phyloP scores from a whole-genome alignment of 30 jellyfish, hydroid and myxozoan species.

The Morbakka virulenta region DNA sequence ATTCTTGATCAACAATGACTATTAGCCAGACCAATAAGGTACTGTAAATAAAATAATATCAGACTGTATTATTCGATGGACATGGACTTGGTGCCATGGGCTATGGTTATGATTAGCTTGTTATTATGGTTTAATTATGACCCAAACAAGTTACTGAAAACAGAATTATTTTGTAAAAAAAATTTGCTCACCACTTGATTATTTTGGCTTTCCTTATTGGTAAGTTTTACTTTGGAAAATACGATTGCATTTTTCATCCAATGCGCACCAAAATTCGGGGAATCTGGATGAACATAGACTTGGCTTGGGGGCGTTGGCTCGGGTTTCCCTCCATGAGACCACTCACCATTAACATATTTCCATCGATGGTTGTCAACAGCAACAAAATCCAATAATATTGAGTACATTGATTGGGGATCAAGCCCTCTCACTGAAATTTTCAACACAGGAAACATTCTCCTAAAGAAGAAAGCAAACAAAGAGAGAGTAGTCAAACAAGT shows the following conservation, averaged over 20 bases:
- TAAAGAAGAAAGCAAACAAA: conserved; percentile 1
- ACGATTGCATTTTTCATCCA: conserved; percentile 98
- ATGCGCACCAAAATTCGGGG: conserved; percentile 97
- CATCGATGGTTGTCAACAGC: conserved; percentile 96
- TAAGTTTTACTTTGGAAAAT: conserved; percentile 90
- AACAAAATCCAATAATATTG: conserved; percentile 83
- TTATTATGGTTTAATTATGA: too few relatives aligned
- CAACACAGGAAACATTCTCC: conserved; percentile 99
- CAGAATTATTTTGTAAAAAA: too few relatives aligned
- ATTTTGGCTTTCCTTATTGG: conserved; percentile 93
- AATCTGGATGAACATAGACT: conserved; percentile 96
- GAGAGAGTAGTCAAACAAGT: not conserved
- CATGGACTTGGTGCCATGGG: too few relatives aligned
- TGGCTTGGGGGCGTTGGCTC: conserved; percentile 94
- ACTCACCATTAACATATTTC: conserved; percentile 97
- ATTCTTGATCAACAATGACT: too few relatives aligned
- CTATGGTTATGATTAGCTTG: too few relatives aligned
- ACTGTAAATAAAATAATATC: too few relatives aligned
- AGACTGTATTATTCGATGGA: too few relatives aligned
- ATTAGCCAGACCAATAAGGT: too few relatives aligned
- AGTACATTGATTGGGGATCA: conserved; percentile 96
- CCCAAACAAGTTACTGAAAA: too few relatives aligned
- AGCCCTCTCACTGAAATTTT: conserved; percentile 83
- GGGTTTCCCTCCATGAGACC: conserved; percentile 98
- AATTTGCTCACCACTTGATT: conserved; percentile 90